Evolutionary conservation across 64 coral and sea anemone species (phyloP).

Genomic region (Montipora cactus): DNA sequence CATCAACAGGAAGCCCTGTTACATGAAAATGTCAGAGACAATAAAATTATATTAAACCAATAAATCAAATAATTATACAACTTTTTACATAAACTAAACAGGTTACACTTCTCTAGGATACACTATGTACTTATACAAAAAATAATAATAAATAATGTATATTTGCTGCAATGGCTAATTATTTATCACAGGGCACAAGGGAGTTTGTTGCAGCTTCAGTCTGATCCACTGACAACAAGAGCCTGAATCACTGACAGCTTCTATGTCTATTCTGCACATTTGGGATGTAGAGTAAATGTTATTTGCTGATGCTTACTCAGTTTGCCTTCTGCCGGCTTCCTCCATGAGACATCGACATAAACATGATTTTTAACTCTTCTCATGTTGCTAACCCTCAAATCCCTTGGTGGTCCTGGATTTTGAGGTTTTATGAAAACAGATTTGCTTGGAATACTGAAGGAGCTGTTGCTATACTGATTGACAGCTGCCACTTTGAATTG

Average conservation of each 20-base stretch:
- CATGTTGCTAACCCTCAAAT: constrained; percentile 25
- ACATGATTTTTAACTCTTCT: background rate
- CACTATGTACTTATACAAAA: no score
- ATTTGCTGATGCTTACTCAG: background rate
- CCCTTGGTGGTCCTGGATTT: constrained; percentile 25
- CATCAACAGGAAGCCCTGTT: constrained; percentile 7
- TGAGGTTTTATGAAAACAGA: background rate
- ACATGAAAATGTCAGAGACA: background rate
- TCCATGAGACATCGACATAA: constrained; percentile 17
- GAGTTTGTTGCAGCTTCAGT: no score
- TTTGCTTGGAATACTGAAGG: constrained; percentile 32
- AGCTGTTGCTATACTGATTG: constrained; percentile 36
- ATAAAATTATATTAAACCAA: no score
- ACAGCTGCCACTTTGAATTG: constrained; percentile 39
- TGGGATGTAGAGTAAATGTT: background rate
- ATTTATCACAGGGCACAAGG: no score
- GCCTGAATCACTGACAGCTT: background rate
- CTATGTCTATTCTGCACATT: background rate
- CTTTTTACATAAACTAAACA: no score
- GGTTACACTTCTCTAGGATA: no score
- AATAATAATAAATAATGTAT: no score
- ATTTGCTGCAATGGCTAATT: no score
- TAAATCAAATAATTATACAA: no score
- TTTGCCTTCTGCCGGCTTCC: constrained; percentile 10
- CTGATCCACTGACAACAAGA: no score